Conservation (phyloP, 2,797 vertebrate species). For the Masticophis lateralis region DNA sequence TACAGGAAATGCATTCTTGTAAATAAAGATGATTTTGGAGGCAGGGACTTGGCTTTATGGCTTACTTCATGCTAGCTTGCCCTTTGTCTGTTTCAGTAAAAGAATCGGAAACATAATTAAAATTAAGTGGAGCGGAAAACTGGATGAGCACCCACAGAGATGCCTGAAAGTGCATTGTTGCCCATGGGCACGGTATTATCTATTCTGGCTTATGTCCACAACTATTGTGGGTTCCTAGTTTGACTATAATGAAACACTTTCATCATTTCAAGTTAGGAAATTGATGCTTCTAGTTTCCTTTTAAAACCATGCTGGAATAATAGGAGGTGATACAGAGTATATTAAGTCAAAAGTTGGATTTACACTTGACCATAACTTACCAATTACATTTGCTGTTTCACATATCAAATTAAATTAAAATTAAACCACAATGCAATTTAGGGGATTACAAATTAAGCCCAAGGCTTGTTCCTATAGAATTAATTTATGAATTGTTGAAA, state of each 20-base stretch:
- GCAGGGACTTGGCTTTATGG: neutral
- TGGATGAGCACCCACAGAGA: neutral
- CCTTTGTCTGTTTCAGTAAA: neutral
- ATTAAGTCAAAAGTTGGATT: neutral
- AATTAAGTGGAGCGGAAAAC: neutral
- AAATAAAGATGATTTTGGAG: neutral
- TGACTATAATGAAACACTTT: neutral
- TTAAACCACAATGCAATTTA: neutral
- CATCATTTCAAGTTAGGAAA: neutral
- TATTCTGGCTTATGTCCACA: neutral
- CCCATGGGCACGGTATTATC: neutral
- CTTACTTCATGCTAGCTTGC: neutral
- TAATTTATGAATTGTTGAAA: neutral
- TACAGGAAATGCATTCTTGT: neutral
- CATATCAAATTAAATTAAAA: neutral
- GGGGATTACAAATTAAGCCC: neutral
- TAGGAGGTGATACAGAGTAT: neutral
- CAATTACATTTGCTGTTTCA: neutral
- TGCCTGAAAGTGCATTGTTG: neutral
- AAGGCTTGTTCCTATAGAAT: neutral
- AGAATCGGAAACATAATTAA: neutral
- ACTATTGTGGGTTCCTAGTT: neutral
- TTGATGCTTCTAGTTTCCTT: neutral
- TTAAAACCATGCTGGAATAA: neutral
- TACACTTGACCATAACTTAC: neutral